Percentiles rank a stretch among this genome's conserved stretches.
Conservation (phyloP, 2,113 vertebrate species). For the Charina bottae region DNA sequence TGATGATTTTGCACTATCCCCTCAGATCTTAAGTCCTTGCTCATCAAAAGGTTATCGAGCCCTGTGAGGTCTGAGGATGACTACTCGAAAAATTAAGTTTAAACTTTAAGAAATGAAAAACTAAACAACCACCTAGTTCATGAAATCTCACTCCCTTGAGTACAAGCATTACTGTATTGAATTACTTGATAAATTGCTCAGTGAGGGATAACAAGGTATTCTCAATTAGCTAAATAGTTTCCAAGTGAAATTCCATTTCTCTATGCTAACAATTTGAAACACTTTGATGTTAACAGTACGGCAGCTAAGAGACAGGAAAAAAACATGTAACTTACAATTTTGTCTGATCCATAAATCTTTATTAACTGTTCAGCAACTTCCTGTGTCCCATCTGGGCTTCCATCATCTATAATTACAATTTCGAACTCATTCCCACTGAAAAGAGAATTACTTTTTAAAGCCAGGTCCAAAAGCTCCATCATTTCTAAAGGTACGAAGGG, state of each 20-base stretch:
- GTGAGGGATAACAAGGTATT: background rate
- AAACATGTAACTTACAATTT: constrained; percentile 82
- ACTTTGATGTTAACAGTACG: rapidly evolving
- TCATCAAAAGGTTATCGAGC: too few relatives aligned
- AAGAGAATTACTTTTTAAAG: constrained; percentile 25
- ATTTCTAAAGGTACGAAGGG: rapidly evolving
- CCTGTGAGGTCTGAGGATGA: too few relatives aligned
- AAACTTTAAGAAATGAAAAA: too few relatives aligned
- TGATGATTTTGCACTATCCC: too few relatives aligned
- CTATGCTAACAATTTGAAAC: background rate
- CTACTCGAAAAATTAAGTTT: too few relatives aligned
- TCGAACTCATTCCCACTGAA: constrained; percentile 87
- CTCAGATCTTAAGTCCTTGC: too few relatives aligned
- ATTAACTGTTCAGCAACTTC: constrained; percentile 87
- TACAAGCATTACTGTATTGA: background rate
- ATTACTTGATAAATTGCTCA: too few relatives aligned
- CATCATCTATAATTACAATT: constrained; percentile 95
- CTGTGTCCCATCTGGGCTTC: constrained; percentile 94
- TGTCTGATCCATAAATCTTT: constrained; percentile 91
- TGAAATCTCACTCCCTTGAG: background rate
- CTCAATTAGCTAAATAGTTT: background rate
- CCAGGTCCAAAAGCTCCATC: rapidly evolving
- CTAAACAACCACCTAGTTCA: background rate
- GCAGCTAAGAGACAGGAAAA: rapidly evolving
- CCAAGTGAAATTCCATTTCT: background rate